These are phyloP conservation scores for Amblyopsis hoosieri DNA, from an alignment of 2,797 vertebrate genomes.

Conservation along the genomic window DNA sequence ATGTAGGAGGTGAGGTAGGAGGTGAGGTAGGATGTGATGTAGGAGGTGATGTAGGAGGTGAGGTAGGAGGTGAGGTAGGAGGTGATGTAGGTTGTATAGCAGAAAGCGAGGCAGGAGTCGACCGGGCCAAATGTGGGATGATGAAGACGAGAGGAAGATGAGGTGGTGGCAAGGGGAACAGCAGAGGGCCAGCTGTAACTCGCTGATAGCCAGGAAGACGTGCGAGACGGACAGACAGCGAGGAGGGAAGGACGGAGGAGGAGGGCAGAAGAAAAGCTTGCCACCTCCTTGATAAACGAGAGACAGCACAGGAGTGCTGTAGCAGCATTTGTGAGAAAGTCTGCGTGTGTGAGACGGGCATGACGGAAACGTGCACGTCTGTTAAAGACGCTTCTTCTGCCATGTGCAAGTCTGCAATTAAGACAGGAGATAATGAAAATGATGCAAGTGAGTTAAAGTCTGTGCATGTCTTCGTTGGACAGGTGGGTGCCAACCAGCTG, in stretches of 20 bases:
- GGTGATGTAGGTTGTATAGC: too few relatives aligned
- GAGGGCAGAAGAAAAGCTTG: constrained; percentile 21
- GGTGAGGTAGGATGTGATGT: too few relatives aligned
- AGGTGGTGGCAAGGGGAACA: constrained; percentile 34
- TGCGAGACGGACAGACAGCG: constrained; percentile 50
- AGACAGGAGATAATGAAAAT: constrained; percentile 25
- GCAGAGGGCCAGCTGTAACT: constrained; percentile 49
- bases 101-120: constrained; percentile 1
- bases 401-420: constrained; percentile 3
- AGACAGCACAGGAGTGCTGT: constrained; percentile 9
- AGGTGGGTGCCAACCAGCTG: constrained; percentile 24
- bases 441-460: constrained; percentile 32
- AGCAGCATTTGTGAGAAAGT: background rate
- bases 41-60: too few relatives aligned
- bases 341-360: background rate
- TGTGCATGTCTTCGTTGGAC: constrained; percentile 10
- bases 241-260: constrained; percentile 22
- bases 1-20: too few relatives aligned
- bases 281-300: constrained; percentile 22
- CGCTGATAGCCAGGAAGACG: constrained; percentile 50
- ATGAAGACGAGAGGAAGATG: constrained; percentile 24
- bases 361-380: background rate
- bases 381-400: too few relatives aligned
- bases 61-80: too few relatives aligned
- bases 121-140: constrained; percentile 25